These are phyloP conservation scores for Cynopterus brachyotis DNA, from an alignment of 2,113 vertebrate species.

Conservation along the genomic window DNA sequence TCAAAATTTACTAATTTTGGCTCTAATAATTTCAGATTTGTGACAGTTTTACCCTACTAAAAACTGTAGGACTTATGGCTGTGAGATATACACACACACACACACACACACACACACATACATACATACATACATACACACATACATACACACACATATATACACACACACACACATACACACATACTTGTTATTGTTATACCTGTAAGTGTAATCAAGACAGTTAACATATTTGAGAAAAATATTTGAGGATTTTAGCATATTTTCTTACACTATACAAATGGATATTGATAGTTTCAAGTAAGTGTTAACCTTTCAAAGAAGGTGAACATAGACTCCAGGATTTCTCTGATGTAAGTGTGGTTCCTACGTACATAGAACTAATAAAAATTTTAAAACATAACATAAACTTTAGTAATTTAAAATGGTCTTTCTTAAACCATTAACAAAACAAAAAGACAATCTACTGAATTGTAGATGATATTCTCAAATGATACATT, in stretches of 20 bases:
- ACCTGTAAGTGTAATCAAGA: neutral
- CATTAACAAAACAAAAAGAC: neutral
- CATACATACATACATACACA: no score
- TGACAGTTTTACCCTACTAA: neutral
- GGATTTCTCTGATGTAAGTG: neutral
- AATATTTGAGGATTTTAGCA: neutral
- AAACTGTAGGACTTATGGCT: neutral
- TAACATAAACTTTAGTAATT: neutral
- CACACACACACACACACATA: no score
- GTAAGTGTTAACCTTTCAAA: neutral
- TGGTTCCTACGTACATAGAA: neutral
- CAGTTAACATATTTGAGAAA: neutral
- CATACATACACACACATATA: no score
- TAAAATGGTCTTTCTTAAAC: neutral
- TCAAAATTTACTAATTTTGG: neutral
- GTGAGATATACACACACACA: no score
- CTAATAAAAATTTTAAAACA: neutral
- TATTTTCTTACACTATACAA: neutral
- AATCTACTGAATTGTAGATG: neutral
- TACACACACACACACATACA: no score
- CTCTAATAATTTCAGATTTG: neutral
- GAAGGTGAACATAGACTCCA: neutral
- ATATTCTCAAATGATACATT: neutral
- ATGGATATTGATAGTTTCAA: neutral
- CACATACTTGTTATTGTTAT: neutral